Evolutionary conservation across 1,140 invertebrate genomes (phyloP).

Genomic region (Chelonus insularis): DNA sequence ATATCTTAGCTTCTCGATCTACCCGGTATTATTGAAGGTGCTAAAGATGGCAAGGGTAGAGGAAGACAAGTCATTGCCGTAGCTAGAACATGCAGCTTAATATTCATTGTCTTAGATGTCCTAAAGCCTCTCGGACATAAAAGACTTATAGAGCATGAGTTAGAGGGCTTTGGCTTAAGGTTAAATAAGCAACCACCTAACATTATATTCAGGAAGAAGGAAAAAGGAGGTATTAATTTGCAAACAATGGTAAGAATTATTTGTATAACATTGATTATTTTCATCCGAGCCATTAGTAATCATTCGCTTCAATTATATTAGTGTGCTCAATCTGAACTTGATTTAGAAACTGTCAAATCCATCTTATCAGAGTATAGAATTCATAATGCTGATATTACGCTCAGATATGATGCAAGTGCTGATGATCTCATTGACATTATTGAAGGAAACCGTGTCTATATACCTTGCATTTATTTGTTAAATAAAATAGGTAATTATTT

Average conservation of each 20-base stretch:
- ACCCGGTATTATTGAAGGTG: constrained; percentile 99
- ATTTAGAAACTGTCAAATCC: constrained; percentile 92
- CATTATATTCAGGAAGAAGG: constrained; percentile 95
- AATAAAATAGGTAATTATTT: constrained; percentile 91
- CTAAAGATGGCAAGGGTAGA: constrained; percentile 98
- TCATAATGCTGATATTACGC: constrained; percentile 96
- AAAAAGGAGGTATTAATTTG: constrained; percentile 94
- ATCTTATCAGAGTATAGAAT: constrained; percentile 98
- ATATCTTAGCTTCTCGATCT: constrained; percentile 91
- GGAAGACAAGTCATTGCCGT: constrained; percentile 99
- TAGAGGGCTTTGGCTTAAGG: constrained; percentile 97
- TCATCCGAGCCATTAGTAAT: not conserved
- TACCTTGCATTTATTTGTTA: constrained; percentile 97
- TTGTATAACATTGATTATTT: not conserved
- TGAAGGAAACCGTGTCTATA: constrained; percentile 97
- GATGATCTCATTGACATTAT: constrained; percentile 99
- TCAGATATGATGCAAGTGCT: constrained; percentile 92
- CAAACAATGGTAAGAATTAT: constrained; percentile 72
- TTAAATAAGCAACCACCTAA: constrained; percentile 97
- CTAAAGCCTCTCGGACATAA: constrained; percentile 97
- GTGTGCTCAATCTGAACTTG: constrained; percentile 92
- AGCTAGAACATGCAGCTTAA: constrained; percentile 95
- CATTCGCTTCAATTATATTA: constrained; percentile 50
- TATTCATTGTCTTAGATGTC: constrained; percentile 98
- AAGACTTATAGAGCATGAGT: constrained; percentile 93